Conservation (phyloP, 2,113 vertebrate genomes). For the Siphamia tubifer region DNA sequence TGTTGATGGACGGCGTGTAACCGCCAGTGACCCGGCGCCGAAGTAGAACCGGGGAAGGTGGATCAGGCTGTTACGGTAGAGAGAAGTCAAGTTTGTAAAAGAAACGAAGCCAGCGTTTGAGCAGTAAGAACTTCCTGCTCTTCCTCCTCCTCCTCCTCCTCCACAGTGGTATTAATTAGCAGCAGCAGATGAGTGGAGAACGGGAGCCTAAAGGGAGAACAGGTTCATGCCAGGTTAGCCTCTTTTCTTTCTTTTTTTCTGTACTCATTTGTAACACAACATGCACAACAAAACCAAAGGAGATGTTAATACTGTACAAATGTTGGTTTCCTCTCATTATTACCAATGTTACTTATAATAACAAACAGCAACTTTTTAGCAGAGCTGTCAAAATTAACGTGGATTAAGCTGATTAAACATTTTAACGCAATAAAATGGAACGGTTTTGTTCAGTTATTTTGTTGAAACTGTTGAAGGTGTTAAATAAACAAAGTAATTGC, state of each 20-base stretch:
- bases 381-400: too few species aligned
- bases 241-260: not conserved
- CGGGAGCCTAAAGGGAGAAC: slow-evolving; percentile 68
- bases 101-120: slow-evolving; percentile 34
- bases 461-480: too few species aligned
- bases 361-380: too few species aligned
- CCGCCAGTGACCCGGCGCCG: slow-evolving; percentile 55
- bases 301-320: slow-evolving; percentile 27
- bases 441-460: too few species aligned
- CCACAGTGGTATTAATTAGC: slow-evolving; percentile 79
- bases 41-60: slow-evolving; percentile 42
- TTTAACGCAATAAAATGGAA: too few species aligned
- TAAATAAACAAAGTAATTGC: too few species aligned
- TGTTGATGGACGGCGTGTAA: slow-evolving; percentile 35
- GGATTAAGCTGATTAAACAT: too few species aligned
- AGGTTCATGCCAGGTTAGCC: slow-evolving; percentile 74
- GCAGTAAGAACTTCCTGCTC: slow-evolving; percentile 34
- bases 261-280: not conserved
- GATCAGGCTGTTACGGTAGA: slow-evolving; percentile 19
- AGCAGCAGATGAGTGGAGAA: slow-evolving; percentile 74
- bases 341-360: not conserved
- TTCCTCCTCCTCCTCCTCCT: slow-evolving; percentile 47
- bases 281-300: slow-evolving; percentile 25
- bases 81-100: slow-evolving; percentile 7
- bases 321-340: slow-evolving; percentile 24